phyloP scores from a whole-genome alignment of 1,140 invertebrate genomes.

The Drosophila cardini region DNA sequence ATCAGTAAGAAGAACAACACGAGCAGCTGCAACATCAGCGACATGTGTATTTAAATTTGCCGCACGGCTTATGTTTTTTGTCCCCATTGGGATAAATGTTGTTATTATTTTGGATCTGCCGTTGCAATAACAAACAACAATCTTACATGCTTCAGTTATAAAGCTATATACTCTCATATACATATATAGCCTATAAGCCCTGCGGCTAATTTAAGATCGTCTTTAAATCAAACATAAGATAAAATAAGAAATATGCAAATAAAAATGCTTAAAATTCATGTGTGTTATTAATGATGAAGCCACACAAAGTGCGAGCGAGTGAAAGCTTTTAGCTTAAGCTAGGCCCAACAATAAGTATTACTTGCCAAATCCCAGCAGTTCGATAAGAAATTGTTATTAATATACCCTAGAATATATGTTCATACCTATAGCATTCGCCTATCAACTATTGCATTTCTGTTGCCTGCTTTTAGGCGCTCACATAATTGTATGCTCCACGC shows the following conservation, averaged over 20 bases:
- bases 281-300: neutral
- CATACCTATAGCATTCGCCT: no score
- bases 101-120: slow-evolving; percentile 60
- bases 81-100: slow-evolving; percentile 58
- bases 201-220: slow-evolving; percentile 26
- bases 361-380: no score
- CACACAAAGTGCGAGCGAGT: no score
- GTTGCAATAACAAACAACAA: slow-evolving; percentile 29
- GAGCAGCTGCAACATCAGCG: slow-evolving; percentile 68
- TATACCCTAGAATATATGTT: no score
- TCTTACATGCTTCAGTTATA: slow-evolving; percentile 28
- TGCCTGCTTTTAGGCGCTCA: no score
- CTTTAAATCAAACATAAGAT: slow-evolving; percentile 15
- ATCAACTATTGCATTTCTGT: no score
- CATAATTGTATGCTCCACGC: no score
- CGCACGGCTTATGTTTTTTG: slow-evolving; percentile 78
- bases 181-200: slow-evolving; percentile 28
- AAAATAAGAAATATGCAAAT: slow-evolving; percentile 6
- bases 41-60: slow-evolving; percentile 80
- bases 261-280: slow-evolving; percentile 1
- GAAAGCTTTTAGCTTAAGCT: slow-evolving; percentile 3
- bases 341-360: neutral
- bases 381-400: no score
- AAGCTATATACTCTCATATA: slow-evolving; percentile 5
- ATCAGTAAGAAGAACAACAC: slow-evolving; percentile 36